Evolutionary conservation across 2,113 vertebrate genomes (phyloP).

Genomic region (Dendrocopos noguchii): DNA sequence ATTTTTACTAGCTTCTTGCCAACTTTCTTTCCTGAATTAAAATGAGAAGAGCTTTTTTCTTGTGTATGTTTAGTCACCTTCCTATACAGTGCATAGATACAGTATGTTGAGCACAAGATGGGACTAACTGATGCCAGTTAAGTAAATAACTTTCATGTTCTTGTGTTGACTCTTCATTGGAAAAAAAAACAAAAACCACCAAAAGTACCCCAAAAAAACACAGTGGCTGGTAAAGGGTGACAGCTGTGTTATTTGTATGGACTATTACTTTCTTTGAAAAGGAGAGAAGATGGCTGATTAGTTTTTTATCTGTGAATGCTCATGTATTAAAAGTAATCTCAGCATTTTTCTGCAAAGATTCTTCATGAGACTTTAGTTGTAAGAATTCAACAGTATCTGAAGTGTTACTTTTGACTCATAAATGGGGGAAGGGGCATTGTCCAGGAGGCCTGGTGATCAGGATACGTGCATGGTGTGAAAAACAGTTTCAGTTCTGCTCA

Average conservation of each 20-base stretch:
- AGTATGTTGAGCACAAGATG: background rate
- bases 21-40: background rate
- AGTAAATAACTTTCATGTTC: background rate
- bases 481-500: background rate
- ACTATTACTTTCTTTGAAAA: background rate
- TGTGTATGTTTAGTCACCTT: background rate
- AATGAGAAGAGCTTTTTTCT: background rate
- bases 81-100: background rate
- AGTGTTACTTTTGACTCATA: background rate
- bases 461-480: accelerated
- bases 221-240: background rate
- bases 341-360: background rate
- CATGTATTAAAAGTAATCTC: background rate
- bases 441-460: background rate
- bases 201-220: background rate
- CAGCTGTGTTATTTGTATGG: background rate
- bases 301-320: background rate
- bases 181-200: background rate
- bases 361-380: background rate
- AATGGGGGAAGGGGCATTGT: background rate
- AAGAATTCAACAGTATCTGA: background rate
- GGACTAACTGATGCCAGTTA: background rate
- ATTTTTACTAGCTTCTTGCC: background rate
- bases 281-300: background rate
- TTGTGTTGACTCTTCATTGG: background rate